phyloP scores from a whole-genome alignment of 1,140 invertebrate species.

The Marisa cornuarietis region DNA sequence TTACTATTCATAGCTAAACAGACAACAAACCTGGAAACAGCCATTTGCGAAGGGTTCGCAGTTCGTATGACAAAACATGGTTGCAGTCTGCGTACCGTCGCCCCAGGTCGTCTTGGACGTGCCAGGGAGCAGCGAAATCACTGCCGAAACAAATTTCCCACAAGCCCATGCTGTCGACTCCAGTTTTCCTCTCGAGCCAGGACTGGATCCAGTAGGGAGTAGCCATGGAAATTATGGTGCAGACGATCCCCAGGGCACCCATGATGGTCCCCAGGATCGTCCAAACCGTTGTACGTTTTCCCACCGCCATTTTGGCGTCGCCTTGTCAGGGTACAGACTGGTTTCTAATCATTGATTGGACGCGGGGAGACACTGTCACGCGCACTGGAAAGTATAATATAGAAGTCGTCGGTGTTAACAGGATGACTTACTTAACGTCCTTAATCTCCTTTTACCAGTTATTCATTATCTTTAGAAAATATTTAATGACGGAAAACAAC shows the following conservation, averaged over 20 bases:
- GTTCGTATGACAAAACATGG: conserved; percentile 24
- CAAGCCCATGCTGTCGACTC: conserved; percentile 24
- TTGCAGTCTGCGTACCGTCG: conserved; percentile 29
- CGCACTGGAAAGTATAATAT: too few species aligned
- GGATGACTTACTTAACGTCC: too few species aligned
- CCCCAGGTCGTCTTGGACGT: conserved; percentile 16
- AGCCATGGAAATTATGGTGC: conserved; percentile 16
- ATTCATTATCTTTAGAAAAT: too few species aligned
- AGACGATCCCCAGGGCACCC: conserved; percentile 16
- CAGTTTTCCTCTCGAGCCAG: conserved; percentile 18
- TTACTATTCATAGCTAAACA: not conserved
- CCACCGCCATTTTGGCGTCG: conserved; percentile 33
- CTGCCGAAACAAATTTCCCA: conserved; percentile 30
- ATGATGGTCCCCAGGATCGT: conserved; percentile 18
- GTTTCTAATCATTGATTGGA: too few species aligned
- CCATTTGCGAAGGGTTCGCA: conserved; percentile 23
- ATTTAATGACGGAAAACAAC: too few species aligned
- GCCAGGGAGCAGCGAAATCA: conserved; percentile 22
- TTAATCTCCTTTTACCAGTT: too few species aligned
- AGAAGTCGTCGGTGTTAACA: too few species aligned
- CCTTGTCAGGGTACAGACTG: too few species aligned
- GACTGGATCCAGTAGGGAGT: conserved; percentile 29
- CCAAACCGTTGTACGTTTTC: conserved; percentile 15
- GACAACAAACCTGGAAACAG: conserved; percentile 23
- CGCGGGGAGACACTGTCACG: too few species aligned